These are phyloP conservation scores for Thymelicus lineola DNA, from an alignment of 2,888 invertebrate genomes.

Conservation along the genomic window DNA sequence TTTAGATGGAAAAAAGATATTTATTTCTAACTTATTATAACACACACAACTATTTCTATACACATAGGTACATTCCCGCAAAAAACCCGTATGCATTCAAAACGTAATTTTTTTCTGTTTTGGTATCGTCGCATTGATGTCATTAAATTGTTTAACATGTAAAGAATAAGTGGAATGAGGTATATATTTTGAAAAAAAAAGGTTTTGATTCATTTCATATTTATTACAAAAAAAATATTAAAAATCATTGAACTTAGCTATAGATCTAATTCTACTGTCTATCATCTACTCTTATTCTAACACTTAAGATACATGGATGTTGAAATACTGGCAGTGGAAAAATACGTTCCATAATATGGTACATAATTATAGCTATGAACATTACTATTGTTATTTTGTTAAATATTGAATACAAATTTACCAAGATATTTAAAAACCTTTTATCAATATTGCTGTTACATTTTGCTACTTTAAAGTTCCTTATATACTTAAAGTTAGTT, in stretches of 20 bases:
- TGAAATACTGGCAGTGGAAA: constrained; percentile 86
- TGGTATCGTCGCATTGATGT: no score
- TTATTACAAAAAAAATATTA: constrained; percentile 85
- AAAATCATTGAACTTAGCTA: constrained; percentile 81
- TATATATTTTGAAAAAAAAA: constrained; percentile 36
- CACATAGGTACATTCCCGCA: no score
- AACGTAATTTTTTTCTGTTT: not conserved
- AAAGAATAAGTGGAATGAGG: not conserved
- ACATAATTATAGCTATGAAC: constrained; percentile 41
- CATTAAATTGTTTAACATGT: not conserved
- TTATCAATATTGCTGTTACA: constrained; percentile 15
- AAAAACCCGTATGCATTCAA: no score
- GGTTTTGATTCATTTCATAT: constrained; percentile 52
- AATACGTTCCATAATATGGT: constrained; percentile 67
- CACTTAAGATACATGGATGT: constrained; percentile 68
- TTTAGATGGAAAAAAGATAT: no score
- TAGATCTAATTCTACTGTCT: constrained; percentile 57
- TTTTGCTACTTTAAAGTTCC: constrained; percentile 23
- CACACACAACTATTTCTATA: no score
- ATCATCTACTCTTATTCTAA: constrained; percentile 63
- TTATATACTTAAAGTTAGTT: constrained; percentile 13
- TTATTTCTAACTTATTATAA: no score
- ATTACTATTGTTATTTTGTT: constrained; percentile 38
- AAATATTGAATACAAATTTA: constrained; percentile 30
- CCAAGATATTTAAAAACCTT: constrained; percentile 12